Conservation (phyloP, 2,888 invertebrate species). For the Sphaeridia pumilis region DNA sequence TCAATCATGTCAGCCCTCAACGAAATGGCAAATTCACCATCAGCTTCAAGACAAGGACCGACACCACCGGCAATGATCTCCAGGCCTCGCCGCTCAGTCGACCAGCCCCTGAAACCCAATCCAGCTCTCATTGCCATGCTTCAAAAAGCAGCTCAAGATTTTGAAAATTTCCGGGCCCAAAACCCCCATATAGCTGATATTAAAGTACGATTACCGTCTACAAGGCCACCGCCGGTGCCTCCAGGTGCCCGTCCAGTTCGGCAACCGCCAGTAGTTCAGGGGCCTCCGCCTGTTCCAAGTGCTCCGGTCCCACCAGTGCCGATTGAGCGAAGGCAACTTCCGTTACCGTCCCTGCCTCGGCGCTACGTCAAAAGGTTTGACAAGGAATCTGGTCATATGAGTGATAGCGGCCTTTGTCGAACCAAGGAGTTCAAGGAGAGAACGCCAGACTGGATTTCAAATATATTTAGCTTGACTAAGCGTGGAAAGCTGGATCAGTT, state of each 20-base stretch:
- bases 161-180: slow-evolving; percentile 3
- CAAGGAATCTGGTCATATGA: not conserved
- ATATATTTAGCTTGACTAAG: slow-evolving; percentile 39
- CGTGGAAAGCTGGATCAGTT: slow-evolving; percentile 38
- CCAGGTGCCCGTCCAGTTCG: not conserved
- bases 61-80: not conserved
- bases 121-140: not conserved
- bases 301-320: no score
- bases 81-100: not conserved
- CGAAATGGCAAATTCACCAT: slow-evolving; percentile 26
- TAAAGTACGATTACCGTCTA: not conserved
- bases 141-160: not conserved
- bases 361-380: not conserved
- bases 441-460: slow-evolving; percentile 41
- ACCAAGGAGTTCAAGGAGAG: slow-evolving; percentile 36
- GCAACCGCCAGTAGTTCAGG: not conserved
- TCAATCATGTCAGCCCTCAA: slow-evolving; percentile 33
- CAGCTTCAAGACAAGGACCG: no score
- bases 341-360: not conserved
- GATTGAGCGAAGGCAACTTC: no score
- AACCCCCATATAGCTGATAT: slow-evolving; percentile 1
- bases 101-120: not conserved
- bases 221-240: not conserved
- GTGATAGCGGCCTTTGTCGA: not conserved
- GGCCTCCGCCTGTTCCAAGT: no score